phyloP scores from a whole-genome alignment of 2,113 vertebrate species.

The Cacatua alba region DNA sequence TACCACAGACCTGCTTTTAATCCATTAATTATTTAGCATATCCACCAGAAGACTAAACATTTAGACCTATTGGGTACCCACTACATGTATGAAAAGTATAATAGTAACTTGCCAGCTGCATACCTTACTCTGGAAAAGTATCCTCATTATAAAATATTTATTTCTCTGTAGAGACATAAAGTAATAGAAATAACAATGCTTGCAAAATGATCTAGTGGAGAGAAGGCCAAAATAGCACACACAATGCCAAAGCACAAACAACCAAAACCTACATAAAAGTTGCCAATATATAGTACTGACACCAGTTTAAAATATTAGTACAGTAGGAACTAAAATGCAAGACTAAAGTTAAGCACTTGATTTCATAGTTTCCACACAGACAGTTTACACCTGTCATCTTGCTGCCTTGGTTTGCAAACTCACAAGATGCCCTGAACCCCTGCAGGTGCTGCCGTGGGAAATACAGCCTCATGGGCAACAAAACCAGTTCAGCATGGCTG shows the following conservation, averaged over 20 bases:
- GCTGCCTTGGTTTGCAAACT: constrained; percentile 12
- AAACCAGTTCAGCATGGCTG: constrained; percentile 20
- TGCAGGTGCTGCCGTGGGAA: constrained; percentile 38
- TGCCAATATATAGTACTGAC: not conserved
- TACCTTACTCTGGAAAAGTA: constrained; percentile 45
- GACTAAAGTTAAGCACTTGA: not conserved
- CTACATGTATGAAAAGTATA: not conserved
- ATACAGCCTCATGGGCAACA: constrained; percentile 67
- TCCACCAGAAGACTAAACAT: not conserved
- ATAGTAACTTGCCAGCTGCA: constrained; percentile 28
- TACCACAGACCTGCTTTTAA: constrained; percentile 20
- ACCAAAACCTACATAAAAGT: not conserved
- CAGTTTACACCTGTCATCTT: constrained; percentile 40
- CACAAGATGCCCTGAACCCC: constrained; percentile 59
- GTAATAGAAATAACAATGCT: not conserved
- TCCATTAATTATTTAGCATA: constrained; percentile 34
- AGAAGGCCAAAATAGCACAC: not conserved
- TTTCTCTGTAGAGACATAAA: constrained; percentile 4
- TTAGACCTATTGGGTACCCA: not conserved
- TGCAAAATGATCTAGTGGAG: not conserved
- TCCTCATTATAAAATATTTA: constrained; percentile 60
- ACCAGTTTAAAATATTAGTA: not conserved
- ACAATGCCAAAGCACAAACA: not conserved
- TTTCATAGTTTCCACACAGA: constrained; percentile 56
- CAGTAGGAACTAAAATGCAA: not conserved